Conservation (phyloP, 37 sponge, comb jelly and placozoan genomes). For the Eunapius fragilis region DNA sequence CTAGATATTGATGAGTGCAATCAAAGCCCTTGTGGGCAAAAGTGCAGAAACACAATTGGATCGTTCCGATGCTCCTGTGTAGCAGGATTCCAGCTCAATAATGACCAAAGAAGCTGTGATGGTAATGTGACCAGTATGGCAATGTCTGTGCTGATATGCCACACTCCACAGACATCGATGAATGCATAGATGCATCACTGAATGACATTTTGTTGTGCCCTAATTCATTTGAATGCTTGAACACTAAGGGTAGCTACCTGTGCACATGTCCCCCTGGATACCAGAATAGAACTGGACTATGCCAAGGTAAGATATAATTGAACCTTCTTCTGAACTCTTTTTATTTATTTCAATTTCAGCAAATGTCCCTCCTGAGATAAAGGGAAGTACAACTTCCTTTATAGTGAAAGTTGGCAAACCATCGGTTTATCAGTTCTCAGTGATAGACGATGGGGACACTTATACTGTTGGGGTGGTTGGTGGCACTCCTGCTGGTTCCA, state of each 20-base stretch:
- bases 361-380: background rate
- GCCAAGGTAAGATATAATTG: background rate
- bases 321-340: background rate
- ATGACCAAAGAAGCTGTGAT: background rate
- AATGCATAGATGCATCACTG: background rate
- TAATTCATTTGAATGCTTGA: background rate
- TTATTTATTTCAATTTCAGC: background rate
- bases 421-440: background rate
- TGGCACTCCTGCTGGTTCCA: background rate
- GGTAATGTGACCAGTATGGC: background rate
- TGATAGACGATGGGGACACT: background rate
- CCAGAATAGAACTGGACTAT: background rate
- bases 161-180: conserved; percentile 6
- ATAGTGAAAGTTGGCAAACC: background rate
- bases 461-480: background rate
- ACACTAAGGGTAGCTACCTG: background rate
- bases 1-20: background rate
- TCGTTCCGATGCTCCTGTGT: background rate
- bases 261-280: background rate
- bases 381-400: background rate
- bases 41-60: background rate
- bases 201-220: background rate
- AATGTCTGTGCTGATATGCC: background rate
- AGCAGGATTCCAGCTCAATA: conserved; percentile 1
- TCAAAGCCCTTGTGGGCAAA: conserved; percentile 1